Percentiles rank a stretch among this genome's conserved stretches.
These are phyloP conservation scores for Nyctalus aviator DNA, from an alignment of 2,797 vertebrate species.

Conservation along the genomic window DNA sequence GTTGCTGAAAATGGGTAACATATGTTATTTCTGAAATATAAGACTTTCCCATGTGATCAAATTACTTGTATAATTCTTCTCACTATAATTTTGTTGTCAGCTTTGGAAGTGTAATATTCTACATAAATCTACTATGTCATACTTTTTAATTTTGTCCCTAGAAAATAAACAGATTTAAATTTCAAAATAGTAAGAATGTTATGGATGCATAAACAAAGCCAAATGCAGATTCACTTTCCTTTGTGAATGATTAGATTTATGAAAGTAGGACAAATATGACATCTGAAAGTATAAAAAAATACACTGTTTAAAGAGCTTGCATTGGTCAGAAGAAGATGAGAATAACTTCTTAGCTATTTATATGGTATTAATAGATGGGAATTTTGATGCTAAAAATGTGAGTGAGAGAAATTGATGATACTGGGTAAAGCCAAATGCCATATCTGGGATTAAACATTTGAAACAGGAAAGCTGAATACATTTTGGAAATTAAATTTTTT, in stretches of 20 bases:
- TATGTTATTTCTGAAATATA: neutral
- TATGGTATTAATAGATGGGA: neutral
- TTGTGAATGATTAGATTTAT: neutral
- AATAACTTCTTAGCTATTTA: neutral
- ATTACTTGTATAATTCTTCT: conserved; percentile 16
- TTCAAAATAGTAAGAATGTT: conserved; percentile 48
- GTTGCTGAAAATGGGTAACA: neutral
- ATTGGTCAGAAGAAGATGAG: neutral
- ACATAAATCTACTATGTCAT: conserved; percentile 5
- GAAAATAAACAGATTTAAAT: conserved; percentile 40
- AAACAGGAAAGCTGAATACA: conserved; percentile 1
- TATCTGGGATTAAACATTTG: neutral
- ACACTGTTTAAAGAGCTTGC: neutral
- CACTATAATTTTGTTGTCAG: conserved; percentile 12
- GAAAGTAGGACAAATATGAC: neutral
- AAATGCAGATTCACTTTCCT: neutral
- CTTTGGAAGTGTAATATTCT: conserved; percentile 32
- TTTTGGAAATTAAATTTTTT: neutral
- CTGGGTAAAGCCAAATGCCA: neutral
- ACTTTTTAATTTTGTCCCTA: neutral
- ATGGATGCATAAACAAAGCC: neutral
- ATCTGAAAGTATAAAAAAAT: conserved; percentile 27
- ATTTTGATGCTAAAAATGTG: neutral
- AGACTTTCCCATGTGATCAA: neutral
- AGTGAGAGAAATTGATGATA: neutral